Conservation (phyloP, 2,888 invertebrate genomes). For the Noctua fimbriata region DNA sequence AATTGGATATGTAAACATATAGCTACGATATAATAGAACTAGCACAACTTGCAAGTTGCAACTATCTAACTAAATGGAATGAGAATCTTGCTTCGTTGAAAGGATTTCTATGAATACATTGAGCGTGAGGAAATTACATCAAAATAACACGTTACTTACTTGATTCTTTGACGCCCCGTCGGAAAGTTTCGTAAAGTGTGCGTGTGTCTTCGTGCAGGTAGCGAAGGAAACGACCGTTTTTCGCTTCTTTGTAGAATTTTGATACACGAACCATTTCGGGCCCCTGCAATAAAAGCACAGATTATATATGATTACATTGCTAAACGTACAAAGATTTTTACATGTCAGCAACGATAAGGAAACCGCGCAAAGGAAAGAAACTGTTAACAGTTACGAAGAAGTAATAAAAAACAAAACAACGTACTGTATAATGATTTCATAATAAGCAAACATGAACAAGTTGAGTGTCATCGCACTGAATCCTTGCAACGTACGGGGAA, state of each 20-base stretch:
- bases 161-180: constrained; percentile 97
- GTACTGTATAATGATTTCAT: constrained; percentile 21
- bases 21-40: constrained; percentile 56
- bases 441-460: constrained; percentile 39
- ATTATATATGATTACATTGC: constrained; percentile 23
- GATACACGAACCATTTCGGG: constrained; percentile 97
- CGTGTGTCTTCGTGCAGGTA: constrained; percentile 96
- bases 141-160: constrained; percentile 90
- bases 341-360: not conserved
- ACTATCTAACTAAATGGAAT: constrained; percentile 58
- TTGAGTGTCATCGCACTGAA: constrained; percentile 81
- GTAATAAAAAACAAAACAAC: constrained; percentile 17
- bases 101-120: constrained; percentile 45
- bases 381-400: not conserved
- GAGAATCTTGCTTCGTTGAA: constrained; percentile 52
- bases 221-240: constrained; percentile 95
- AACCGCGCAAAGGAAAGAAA: not conserved
- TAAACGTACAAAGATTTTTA: not conserved
- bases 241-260: constrained; percentile 97
- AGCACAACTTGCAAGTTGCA: constrained; percentile 62
- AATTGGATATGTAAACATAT: constrained; percentile 62
- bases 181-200: constrained; percentile 97
- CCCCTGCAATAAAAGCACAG: constrained; percentile 91
- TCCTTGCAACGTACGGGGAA: constrained; percentile 76
- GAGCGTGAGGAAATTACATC: constrained; percentile 25